These are phyloP conservation scores for Nansenia antarctica DNA, from an alignment of 2,113 vertebrate species.

Conservation along the genomic window DNA sequence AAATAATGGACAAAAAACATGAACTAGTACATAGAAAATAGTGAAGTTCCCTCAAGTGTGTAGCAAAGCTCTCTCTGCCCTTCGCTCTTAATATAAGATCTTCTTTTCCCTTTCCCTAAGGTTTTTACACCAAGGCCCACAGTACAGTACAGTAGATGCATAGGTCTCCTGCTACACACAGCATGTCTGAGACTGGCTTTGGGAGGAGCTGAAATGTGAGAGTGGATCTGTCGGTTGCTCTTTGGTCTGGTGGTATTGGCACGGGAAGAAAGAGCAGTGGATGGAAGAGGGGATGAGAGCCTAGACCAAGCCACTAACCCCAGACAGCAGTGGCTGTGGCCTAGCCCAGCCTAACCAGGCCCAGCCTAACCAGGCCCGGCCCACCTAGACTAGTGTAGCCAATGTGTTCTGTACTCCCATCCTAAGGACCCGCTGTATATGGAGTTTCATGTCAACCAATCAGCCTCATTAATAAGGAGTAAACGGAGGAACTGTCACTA, in stretches of 20 bases:
- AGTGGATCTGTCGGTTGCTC: slow-evolving; percentile 17
- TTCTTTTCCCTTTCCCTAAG: not conserved
- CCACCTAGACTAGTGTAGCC: too few species aligned
- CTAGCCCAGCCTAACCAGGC: not conserved
- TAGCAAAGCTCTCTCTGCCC: not conserved
- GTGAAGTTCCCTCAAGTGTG: not conserved
- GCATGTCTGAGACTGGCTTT: not conserved
- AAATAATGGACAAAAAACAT: slow-evolving; percentile 1
- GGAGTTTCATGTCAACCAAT: too few species aligned
- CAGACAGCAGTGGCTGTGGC: slow-evolving; percentile 15
- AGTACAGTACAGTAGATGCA: not conserved
- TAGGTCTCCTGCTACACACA: not conserved
- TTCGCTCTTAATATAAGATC: not conserved
- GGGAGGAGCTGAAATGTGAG: slow-evolving; percentile 30
- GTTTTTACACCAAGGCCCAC: not conserved
- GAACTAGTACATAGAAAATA: not conserved
- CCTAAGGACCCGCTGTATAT: too few species aligned
- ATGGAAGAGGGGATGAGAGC: slow-evolving; percentile 1
- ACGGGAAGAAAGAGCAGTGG: slow-evolving; percentile 22
- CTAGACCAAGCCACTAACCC: slow-evolving; percentile 6
- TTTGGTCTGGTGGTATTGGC: slow-evolving; percentile 47
- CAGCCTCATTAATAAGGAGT: too few species aligned
- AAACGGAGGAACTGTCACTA: too few species aligned
- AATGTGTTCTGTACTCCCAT: too few species aligned
- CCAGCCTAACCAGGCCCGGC: not conserved